Evolutionary conservation across 2,888 invertebrate genomes (phyloP), one percentile per base, ranked within the genome.

Genomic region (Epinotia nisella): DNA sequence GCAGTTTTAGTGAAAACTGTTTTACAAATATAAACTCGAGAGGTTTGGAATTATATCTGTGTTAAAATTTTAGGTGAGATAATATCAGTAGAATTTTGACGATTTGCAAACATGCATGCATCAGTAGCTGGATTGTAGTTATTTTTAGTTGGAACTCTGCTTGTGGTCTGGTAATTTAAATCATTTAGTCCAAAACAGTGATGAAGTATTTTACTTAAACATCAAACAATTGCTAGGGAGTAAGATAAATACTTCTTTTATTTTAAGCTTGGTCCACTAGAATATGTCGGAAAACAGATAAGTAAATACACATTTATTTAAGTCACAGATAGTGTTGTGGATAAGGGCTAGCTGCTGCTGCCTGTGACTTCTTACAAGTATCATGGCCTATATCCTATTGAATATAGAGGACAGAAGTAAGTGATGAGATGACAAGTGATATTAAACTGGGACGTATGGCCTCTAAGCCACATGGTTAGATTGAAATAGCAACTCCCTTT

Each of bases 51-150:
- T 41, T 55, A n/a, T 41, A 41, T n/a, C 1, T 55, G 55, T 66
- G 35, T 56, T 24, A 56, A 56, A 5, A 1, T n/a, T 56, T 66
- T 55, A 35, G 66, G 66, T 66, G 66, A 66, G 66, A 41, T 35
- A 56, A 21, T 39, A 41, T 55, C 17, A 10, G 10, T 39, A 11
- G 49, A 24, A 65, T 35, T 65, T 62, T 19, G 17, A 13, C 53
- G 35, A 55, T 21, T 21, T 21, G 3, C 39, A 21, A 21, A 55
- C 13, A 21, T 56, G 66, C 66, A 66, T 66, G 66, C n/a, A 65
- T 35, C 10, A 24, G 41, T 66, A 66, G 39, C 24, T 41, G 13
- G 19, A 56, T 55, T 66, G 62, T 62, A 66, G 39, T 35, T 56
- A 64, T n/a, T 56, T 56, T 41, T 15, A 21, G 56, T 56, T 41